Percentiles rank a stretch among this genome's conserved stretches.
phyloP scores from a whole-genome alignment of 2,888 invertebrate species.

The Drosophila pegasa region DNA sequence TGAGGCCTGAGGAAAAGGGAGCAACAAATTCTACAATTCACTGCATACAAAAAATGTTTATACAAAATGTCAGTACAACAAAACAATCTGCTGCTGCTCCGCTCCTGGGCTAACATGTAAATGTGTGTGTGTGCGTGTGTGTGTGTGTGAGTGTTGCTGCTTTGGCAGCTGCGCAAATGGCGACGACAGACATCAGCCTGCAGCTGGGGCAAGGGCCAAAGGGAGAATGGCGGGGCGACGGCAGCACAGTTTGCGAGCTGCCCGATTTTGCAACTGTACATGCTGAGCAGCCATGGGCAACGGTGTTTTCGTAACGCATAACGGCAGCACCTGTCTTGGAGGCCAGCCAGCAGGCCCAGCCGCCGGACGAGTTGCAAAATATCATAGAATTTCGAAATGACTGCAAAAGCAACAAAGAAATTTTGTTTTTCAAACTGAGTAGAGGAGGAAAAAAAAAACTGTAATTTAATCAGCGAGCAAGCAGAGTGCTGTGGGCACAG shows the following conservation, averaged over 20 bases:
- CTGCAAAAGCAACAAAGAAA: constrained; percentile 11
- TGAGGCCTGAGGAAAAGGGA: constrained; percentile 11
- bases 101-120: constrained; percentile 18
- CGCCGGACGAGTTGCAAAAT: constrained; percentile 29
- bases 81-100: constrained; percentile 35
- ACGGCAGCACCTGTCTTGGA: constrained; percentile 81
- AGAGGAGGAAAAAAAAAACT: constrained; percentile 38
- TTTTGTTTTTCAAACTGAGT: constrained; percentile 41
- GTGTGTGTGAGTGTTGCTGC: constrained; percentile 15
- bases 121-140: constrained; percentile 14
- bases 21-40: constrained; percentile 44
- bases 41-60: constrained; percentile 68
- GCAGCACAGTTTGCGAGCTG: constrained; percentile 15
- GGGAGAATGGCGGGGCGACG: background rate
- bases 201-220: constrained; percentile 31
- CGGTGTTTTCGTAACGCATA: constrained; percentile 72
- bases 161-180: constrained; percentile 75
- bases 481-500: constrained; percentile 33
- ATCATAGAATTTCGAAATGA: constrained; percentile 38
- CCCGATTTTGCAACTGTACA: constrained; percentile 68
- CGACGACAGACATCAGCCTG: constrained; percentile 76
- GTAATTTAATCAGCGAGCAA: constrained; percentile 73
- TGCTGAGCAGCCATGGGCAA: constrained; percentile 10
- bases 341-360: too few species aligned
- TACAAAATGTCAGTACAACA: constrained; percentile 65